Percentiles rank a stretch among this genome's conserved stretches.
Evolutionary conservation across 2,797 vertebrate species (phyloP).

Genomic region (Betta splendens): DNA sequence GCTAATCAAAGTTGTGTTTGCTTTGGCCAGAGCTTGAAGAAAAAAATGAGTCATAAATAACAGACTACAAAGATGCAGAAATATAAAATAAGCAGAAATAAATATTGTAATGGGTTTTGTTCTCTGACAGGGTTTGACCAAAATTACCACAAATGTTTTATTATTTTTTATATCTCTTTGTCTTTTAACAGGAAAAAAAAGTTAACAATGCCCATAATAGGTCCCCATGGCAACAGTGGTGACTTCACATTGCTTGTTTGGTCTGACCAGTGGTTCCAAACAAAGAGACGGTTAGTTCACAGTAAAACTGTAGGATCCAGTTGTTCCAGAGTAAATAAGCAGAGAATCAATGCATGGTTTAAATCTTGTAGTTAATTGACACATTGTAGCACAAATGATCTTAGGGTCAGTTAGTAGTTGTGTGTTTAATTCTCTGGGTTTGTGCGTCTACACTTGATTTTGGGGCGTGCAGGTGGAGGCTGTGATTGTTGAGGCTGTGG

Average conservation of each 20-base stretch:
- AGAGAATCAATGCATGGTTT: not conserved
- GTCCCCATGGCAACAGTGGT: not conserved
- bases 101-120: slow-evolving; percentile 1
- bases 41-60: slow-evolving; percentile 21
- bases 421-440: slow-evolving; percentile 1
- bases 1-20: slow-evolving; percentile 16
- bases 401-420: too few relatives aligned
- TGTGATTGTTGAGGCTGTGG: not conserved
- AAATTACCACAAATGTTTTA: not conserved
- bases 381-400: too few relatives aligned
- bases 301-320: not conserved
- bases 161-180: slow-evolving; percentile 1
- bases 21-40: slow-evolving; percentile 17
- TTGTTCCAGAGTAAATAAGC: not conserved
- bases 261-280: not conserved
- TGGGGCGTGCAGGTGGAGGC: not conserved
- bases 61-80: slow-evolving; percentile 1
- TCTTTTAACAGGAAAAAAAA: not conserved
- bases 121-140: not conserved
- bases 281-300: not conserved
- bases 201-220: not conserved
- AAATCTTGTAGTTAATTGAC: too few relatives aligned
- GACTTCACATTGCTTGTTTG: slow-evolving; percentile 1
- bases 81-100: too few relatives aligned
- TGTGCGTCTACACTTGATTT: not conserved